Evolutionary conservation across 2,888 invertebrate genomes (phyloP).

Genomic region (Epirrita christyi): DNA sequence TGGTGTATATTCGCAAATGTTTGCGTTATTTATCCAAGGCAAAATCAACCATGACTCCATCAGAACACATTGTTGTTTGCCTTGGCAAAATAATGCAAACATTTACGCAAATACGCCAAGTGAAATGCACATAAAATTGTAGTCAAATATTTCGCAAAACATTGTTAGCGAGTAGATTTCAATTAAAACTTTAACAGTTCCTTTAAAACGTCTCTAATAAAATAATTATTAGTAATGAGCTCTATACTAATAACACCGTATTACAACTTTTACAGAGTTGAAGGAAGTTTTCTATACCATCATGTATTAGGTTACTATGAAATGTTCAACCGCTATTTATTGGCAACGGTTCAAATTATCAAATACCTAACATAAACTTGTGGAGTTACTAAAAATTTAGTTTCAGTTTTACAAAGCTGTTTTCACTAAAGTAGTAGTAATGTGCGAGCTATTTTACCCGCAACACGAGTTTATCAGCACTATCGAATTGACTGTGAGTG

Average conservation of each 20-base stretch:
- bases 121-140: neutral
- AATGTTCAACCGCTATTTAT: constrained; percentile 20
- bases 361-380: constrained; percentile 19
- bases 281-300: constrained; percentile 31
- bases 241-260: constrained; percentile 27
- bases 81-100: too few relatives aligned
- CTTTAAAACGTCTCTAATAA: neutral
- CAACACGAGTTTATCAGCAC: neutral
- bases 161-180: constrained; percentile 4
- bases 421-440: neutral
- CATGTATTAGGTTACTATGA: constrained; percentile 13
- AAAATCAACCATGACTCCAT: too few relatives aligned
- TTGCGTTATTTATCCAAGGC: too few relatives aligned
- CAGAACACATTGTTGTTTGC: too few relatives aligned
- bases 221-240: constrained; percentile 18
- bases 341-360: constrained; percentile 26
- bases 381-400: constrained; percentile 21
- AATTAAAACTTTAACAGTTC: constrained; percentile 21
- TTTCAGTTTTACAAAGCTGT: constrained; percentile 2
- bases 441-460: too few relatives aligned
- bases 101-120: too few relatives aligned
- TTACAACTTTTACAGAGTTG: constrained; percentile 33
- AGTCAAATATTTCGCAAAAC: neutral
- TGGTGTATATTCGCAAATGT: too few relatives aligned
- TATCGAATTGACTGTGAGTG: neutral